These are phyloP conservation scores for Sipha flava DNA, from an alignment of 1,140 invertebrate species.

Conservation along the genomic window DNA sequence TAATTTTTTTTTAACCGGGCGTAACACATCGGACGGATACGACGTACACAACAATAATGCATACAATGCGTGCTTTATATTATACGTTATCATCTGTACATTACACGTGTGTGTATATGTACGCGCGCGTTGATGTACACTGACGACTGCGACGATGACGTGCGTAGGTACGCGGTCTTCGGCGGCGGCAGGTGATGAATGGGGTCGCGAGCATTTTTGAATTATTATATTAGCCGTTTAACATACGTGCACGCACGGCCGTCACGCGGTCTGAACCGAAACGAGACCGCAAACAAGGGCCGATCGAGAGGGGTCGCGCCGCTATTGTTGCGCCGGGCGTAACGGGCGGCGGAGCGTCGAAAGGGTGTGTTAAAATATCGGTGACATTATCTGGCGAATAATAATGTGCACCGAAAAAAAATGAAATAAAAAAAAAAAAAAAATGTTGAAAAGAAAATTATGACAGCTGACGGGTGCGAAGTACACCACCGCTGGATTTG, in stretches of 20 bases:
- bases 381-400: conserved; percentile 4
- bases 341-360: background rate
- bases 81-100: no score
- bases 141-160: no score
- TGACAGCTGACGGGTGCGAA: conserved; percentile 8
- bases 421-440: background rate
- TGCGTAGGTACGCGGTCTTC: background rate
- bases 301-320: background rate
- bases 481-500: background rate
- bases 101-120: no score
- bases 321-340: background rate
- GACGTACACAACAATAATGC: no score
- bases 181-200: background rate
- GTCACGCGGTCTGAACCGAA: background rate
- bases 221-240: background rate
- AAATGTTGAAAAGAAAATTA: background rate
- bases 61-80: no score
- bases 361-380: conserved; percentile 3
- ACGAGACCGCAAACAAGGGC: background rate
- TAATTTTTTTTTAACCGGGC: no score
- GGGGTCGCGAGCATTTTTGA: background rate
- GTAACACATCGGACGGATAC: no score
- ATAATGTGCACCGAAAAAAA: no score
- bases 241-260: background rate
- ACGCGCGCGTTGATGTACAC: no score